phyloP scores from a whole-genome alignment of 2,113 vertebrate species.

The Hyaena hyaena region DNA sequence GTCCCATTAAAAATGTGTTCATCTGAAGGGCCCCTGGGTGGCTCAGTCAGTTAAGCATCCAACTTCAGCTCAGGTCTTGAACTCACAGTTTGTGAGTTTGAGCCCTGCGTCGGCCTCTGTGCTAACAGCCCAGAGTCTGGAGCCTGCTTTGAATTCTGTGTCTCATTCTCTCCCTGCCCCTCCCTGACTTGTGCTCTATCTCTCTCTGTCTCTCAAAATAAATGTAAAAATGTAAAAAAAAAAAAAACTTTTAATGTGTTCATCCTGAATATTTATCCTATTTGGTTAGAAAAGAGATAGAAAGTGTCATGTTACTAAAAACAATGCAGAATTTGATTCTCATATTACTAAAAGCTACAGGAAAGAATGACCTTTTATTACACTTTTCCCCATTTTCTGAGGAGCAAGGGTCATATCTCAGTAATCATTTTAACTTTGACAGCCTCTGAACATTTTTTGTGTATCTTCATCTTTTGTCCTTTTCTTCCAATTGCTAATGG shows the following conservation, averaged over 20 bases:
- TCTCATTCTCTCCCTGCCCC: too few relatives aligned
- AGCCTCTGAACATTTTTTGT: background rate
- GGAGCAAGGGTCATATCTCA: background rate
- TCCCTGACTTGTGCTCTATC: too few relatives aligned
- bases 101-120: too few relatives aligned
- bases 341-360: background rate
- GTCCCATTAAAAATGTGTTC: background rate
- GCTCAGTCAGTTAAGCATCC: too few relatives aligned
- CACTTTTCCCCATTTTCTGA: background rate
- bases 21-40: background rate
- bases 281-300: background rate
- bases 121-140: too few relatives aligned
- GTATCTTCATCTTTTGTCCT: background rate
- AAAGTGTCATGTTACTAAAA: background rate
- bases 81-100: too few relatives aligned
- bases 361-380: conserved; percentile 9
- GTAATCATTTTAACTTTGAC: background rate
- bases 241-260: background rate
- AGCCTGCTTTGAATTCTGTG: too few relatives aligned
- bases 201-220: too few relatives aligned
- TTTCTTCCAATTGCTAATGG: background rate
- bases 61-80: too few relatives aligned
- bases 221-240: too few relatives aligned
- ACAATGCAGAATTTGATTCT: background rate
- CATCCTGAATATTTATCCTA: background rate